Percentiles rank a stretch among this genome's conserved stretches.
phyloP scores from a whole-genome alignment of 2,888 invertebrate species.

The Acleris cristana region DNA sequence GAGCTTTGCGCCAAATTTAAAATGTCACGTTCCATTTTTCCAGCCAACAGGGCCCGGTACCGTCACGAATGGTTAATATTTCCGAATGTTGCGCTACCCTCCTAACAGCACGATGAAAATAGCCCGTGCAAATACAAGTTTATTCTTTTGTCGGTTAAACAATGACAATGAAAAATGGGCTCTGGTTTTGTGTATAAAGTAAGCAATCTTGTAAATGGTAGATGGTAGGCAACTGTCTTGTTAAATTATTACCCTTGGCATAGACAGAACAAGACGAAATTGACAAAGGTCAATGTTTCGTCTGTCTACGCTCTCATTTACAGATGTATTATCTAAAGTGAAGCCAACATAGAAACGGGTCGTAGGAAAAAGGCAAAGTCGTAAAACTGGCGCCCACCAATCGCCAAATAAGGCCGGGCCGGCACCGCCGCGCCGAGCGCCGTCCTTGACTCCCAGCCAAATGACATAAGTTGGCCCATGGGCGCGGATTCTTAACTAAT shows the following conservation, averaged over 20 bases:
- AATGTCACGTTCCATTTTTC: constrained; percentile 81
- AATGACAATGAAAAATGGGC: constrained; percentile 26
- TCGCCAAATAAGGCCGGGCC: constrained; percentile 80
- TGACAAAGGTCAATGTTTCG: constrained; percentile 63
- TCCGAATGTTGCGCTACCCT: constrained; percentile 59
- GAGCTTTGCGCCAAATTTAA: constrained; percentile 80
- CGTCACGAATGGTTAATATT: constrained; percentile 64
- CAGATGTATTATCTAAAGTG: constrained; percentile 67
- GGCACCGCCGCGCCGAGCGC: constrained; percentile 70
- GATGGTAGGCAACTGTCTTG: constrained; percentile 48
- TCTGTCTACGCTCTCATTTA: constrained; percentile 60
- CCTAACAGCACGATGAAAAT: constrained; percentile 34
- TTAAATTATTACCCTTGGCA: constrained; percentile 55
- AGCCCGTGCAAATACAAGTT: constrained; percentile 19
- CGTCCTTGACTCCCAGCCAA: constrained; percentile 83
- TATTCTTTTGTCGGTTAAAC: constrained; percentile 9
- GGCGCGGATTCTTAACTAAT: constrained; percentile 80
- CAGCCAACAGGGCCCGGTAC: constrained; percentile 70
- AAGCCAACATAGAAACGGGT: constrained; percentile 73
- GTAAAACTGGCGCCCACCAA: constrained; percentile 83
- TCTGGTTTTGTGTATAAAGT: constrained; percentile 42
- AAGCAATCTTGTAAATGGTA: constrained; percentile 49
- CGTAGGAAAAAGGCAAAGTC: constrained; percentile 80
- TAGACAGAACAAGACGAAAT: constrained; percentile 54
- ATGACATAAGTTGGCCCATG: constrained; percentile 83